Evolutionary conservation across 2,888 invertebrate genomes (phyloP), one percentile per base, ranked within the genome.

Genomic region (Rhorus exstirpatorius): DNA sequence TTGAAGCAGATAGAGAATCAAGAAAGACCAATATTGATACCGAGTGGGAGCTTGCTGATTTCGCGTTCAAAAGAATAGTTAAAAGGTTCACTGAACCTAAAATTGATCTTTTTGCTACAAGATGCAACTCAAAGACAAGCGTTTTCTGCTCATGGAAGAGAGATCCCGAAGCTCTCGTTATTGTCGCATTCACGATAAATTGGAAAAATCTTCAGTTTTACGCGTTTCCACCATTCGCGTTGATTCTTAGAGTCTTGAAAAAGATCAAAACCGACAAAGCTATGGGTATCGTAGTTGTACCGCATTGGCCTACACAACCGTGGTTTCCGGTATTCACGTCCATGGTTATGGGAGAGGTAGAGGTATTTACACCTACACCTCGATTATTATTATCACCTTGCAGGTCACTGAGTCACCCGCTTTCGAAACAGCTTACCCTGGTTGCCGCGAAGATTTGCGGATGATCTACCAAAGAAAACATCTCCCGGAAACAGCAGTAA

Each of bases 211-310:
- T 8, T 1, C 49, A 46, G 67, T 75, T 74, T 19, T 85, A 86
- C 21, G 83, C 85, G 7, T 86, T 86, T 44, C 81, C 86, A 4
- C 83, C 83, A 3, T 84, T 85, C 41, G 49, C 60, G 6, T 12
- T 85, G 0, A 81, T 84, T 21, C 51, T 78, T 0, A 83, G 46
- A 70, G 60, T 49, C 1, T 19, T 85, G 10, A 46, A 58, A 72
- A 87, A 87, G 65, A 84, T 86, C 8, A 67, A 17, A 14, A 55
- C 31, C 1, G 89, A 92, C 26, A 84, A 82, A 58, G 87, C 90
- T 2, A 70, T 63, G 19, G 89, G 89, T 1, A 87, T 91, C 31
- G 58, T 91, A 12, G 87, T 90, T 1, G 88, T 89, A 8, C 90
- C 88, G 10, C 41, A 77, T 8, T 91, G 86, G 89, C 82, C 84